Evolutionary conservation across 2,113 vertebrate genomes (phyloP).

Genomic region (Trichechus manatus): DNA sequence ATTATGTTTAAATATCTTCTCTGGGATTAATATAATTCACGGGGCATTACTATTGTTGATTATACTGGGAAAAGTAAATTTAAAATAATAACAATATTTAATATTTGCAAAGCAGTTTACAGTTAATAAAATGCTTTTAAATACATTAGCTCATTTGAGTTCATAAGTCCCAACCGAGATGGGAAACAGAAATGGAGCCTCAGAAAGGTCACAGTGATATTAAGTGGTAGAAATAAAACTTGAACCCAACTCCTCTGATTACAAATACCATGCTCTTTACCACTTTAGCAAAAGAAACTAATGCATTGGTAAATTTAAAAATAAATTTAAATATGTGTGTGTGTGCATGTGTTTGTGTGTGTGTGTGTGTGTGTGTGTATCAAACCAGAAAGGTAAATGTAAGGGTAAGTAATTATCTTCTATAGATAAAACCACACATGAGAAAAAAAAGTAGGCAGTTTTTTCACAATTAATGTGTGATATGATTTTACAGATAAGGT

Average conservation of each 20-base stretch:
- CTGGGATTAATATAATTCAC: background rate
- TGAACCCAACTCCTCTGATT: background rate
- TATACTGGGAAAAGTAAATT: background rate
- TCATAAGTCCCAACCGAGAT: background rate
- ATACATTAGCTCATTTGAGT: background rate
- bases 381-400: background rate
- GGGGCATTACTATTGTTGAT: background rate
- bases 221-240: background rate
- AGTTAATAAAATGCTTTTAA: constrained; percentile 41
- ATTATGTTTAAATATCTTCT: background rate
- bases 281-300: background rate
- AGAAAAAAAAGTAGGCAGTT: background rate
- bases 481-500: background rate
- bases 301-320: background rate
- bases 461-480: background rate
- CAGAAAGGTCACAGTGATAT: background rate
- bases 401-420: background rate
- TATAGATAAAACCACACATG: background rate
- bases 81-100: constrained; percentile 51
- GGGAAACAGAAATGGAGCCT: background rate
- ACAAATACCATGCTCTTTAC: background rate
- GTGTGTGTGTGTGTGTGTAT: no score
- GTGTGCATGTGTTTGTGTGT: no score
- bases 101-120: background rate
- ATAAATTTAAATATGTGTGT: background rate